Percentiles rank a stretch among this genome's conserved stretches.
Evolutionary conservation across 2,888 invertebrate species (phyloP).

Genomic region (Sepiola atlantica): DNA sequence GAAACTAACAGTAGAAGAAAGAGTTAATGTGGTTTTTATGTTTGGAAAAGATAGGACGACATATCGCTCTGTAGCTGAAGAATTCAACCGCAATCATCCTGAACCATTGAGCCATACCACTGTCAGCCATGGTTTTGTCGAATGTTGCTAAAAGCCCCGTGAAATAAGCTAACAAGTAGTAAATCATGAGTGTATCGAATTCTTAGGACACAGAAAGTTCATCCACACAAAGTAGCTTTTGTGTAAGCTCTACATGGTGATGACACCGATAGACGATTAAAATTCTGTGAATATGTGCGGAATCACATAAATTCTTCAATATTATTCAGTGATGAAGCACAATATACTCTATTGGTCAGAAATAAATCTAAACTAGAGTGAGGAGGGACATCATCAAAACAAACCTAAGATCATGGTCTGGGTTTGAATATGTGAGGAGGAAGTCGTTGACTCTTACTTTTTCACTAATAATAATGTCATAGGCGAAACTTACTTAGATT

Average conservation of each 20-base stretch:
- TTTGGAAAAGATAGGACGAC: not conserved
- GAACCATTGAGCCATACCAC: not conserved
- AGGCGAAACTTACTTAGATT: not conserved
- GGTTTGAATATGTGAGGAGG: not conserved
- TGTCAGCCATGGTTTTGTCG: not conserved
- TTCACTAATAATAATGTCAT: conserved; percentile 2
- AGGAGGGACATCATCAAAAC: not conserved
- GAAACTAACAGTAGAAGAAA: no score
- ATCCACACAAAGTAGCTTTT: no score
- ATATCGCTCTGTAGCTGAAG: not conserved
- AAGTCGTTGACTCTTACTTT: not conserved
- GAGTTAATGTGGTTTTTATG: no score
- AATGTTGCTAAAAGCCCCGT: not conserved
- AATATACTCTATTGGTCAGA: not conserved
- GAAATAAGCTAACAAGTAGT: not conserved
- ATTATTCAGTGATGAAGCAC: not conserved
- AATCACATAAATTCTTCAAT: not conserved
- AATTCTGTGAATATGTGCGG: not conserved
- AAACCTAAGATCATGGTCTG: not conserved
- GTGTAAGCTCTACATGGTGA: not conserved
- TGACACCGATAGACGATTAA: not conserved
- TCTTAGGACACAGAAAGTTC: not conserved
- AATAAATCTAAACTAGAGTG: not conserved
- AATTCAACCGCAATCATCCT: not conserved
- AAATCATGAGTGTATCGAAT: not conserved